A percentile compares a stretch with the other conserved stretches of the same genome.
Conservation (phyloP, 2,888 invertebrate genomes). For the Cartodere bifasciata region DNA sequence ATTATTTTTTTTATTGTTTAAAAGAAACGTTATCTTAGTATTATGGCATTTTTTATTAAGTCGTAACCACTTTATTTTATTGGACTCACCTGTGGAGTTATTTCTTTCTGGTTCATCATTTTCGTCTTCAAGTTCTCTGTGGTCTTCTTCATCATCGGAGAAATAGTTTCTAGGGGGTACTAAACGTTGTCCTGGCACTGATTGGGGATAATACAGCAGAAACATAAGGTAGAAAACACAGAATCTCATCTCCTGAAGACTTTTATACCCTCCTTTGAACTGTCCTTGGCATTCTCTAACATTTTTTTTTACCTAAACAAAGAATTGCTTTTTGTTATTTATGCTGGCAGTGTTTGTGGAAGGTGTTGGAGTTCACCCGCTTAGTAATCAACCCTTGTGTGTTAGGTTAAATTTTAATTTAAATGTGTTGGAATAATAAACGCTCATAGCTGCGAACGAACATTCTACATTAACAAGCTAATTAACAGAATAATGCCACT, state of each 20-base stretch:
- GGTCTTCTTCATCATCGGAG: conserved; percentile 27
- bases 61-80: too few species aligned
- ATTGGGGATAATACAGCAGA: conserved; percentile 31
- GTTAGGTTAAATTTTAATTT: too few species aligned
- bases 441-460: too few species aligned
- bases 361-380: background rate
- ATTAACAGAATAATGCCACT: too few species aligned
- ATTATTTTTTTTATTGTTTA: too few species aligned
- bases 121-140: conserved; percentile 26
- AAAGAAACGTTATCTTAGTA: too few species aligned
- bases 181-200: conserved; percentile 26
- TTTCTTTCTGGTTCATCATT: conserved; percentile 30
- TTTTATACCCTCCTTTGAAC: conserved; percentile 23
- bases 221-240: conserved; percentile 26
- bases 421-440: too few species aligned
- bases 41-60: too few species aligned
- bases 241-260: conserved; percentile 34
- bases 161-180: conserved; percentile 26
- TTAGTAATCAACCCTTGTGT: too few species aligned
- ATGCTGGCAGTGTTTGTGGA: background rate
- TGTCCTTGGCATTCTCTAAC: conserved; percentile 25
- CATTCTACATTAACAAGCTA: too few species aligned
- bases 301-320: too few species aligned
- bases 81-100: conserved; percentile 35
- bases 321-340: too few species aligned